A percentile compares a stretch with the other conserved stretches of the same genome.
Conservation (phyloP, 2,888 invertebrate species). For the Bellardia pandia region DNA sequence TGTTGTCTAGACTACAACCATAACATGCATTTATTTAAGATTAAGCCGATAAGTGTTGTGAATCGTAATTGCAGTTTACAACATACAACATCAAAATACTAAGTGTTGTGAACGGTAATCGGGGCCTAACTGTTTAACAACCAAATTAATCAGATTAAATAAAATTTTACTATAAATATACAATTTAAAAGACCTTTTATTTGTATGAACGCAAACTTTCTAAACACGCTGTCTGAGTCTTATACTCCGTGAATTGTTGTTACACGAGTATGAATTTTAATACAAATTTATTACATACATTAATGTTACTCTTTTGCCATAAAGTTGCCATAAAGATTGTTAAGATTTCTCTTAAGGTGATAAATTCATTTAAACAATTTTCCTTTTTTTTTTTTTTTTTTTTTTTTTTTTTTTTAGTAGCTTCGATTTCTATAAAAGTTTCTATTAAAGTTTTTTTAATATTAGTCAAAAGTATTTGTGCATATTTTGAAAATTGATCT, state of each 20-base stretch:
- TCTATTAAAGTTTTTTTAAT: neutral
- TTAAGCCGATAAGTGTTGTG: too few relatives aligned
- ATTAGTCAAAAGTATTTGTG: neutral
- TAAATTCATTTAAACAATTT: constrained; percentile 25
- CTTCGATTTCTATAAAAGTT: neutral
- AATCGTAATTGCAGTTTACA: too few relatives aligned
- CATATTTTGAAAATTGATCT: neutral
- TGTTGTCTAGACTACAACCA: too few relatives aligned
- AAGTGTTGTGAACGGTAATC: too few relatives aligned
- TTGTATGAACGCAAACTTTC: neutral
- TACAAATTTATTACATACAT: constrained; percentile 32
- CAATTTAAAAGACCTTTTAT: neutral
- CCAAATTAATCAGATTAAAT: too few relatives aligned
- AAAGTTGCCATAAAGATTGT: constrained; percentile 8
- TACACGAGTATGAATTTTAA: constrained; percentile 25
- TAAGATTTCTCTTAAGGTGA: constrained; percentile 24
- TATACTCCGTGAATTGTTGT: neutral
- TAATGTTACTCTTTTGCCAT: constrained; percentile 6
- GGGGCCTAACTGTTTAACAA: too few relatives aligned
- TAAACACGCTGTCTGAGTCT: neutral
- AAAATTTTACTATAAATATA: too few relatives aligned
- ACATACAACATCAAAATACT: too few relatives aligned
- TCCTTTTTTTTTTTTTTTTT: neutral
- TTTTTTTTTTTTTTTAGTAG: neutral
- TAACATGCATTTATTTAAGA: too few relatives aligned